These are phyloP conservation scores for Andrena haemorrhoa DNA, from an alignment of 2,888 invertebrate species.

Conservation along the genomic window DNA sequence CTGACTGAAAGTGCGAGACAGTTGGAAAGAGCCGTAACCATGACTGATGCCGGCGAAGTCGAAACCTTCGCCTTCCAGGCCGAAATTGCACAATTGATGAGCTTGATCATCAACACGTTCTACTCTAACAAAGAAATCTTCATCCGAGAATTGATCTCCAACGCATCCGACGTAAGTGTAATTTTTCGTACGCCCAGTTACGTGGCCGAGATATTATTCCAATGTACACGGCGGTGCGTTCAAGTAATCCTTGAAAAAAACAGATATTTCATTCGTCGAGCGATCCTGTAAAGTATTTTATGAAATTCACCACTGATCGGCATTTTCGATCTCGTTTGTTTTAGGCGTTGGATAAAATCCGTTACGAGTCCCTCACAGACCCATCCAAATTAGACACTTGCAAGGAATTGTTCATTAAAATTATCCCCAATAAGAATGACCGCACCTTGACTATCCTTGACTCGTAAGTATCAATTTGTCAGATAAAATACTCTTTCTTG, in stretches of 20 bases:
- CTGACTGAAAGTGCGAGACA: background rate
- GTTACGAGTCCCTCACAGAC: slow-evolving; percentile 99
- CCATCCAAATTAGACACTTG: slow-evolving; percentile 96
- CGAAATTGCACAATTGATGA: slow-evolving; percentile 99
- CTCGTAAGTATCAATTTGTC: slow-evolving; percentile 81
- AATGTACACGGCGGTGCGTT: background rate
- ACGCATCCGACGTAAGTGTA: slow-evolving; percentile 92
- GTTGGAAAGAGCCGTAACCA: slow-evolving; percentile 83
- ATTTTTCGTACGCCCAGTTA: background rate
- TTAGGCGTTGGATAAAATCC: slow-evolving; percentile 93
- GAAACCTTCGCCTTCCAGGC: slow-evolving; percentile 99
- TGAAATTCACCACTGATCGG: background rate
- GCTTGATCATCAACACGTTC: slow-evolving; percentile 99
- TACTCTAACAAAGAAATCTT: slow-evolving; percentile 99
- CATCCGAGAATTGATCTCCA: slow-evolving; percentile 99
- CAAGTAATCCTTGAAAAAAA: background rate
- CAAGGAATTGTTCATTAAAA: slow-evolving; percentile 98
- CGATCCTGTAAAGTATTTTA: background rate
- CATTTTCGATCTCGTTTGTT: slow-evolving; percentile 19
- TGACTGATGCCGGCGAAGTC: slow-evolving; percentile 88
- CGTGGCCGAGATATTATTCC: background rate
- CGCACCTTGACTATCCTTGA: slow-evolving; percentile 98
- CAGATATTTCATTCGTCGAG: background rate
- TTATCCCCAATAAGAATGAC: slow-evolving; percentile 98
- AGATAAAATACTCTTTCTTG: background rate